Percentiles rank a stretch among this genome's conserved stretches.
Conservation (phyloP, 2,888 invertebrate species). For the Conus canariensis region DNA sequence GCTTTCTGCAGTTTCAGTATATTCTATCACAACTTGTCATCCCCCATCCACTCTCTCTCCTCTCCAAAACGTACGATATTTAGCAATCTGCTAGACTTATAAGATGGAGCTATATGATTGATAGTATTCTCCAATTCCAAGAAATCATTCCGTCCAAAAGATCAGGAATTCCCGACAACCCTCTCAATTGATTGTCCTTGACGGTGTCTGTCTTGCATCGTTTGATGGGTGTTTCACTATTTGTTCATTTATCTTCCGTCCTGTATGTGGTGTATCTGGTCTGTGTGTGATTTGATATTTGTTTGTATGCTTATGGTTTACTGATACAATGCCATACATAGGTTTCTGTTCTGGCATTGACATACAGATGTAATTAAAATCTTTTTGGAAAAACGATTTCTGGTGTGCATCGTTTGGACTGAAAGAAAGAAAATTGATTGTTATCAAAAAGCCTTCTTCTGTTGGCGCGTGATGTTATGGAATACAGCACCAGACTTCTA, state of each 20-base stretch:
- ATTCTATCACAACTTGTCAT: not conserved
- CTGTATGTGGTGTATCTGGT: not conserved
- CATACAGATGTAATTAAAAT: slow-evolving; percentile 15
- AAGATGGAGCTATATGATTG: not conserved
- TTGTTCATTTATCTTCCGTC: not conserved
- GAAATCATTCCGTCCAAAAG: not conserved
- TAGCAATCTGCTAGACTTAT: no score
- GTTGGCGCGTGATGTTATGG: no score
- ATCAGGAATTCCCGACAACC: not conserved
- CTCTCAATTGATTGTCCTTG: no score
- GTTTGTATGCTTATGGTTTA: not conserved
- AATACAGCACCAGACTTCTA: no score
- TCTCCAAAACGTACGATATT: not conserved
- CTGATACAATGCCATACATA: slow-evolving; percentile 7
- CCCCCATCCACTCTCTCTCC: not conserved
- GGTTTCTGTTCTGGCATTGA: slow-evolving; percentile 13
- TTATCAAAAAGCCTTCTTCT: no score
- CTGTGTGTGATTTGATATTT: not conserved
- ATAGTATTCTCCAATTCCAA: not conserved
- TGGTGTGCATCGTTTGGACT: not conserved
- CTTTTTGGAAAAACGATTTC: not conserved
- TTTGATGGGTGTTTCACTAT: not conserved
- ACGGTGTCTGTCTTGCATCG: not conserved
- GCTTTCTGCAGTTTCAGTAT: no score
- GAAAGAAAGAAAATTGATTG: no score